Evolutionary conservation across 35 echinoderm and acorn worm genomes (phyloP).

Genomic region (Anneissia japonica): DNA sequence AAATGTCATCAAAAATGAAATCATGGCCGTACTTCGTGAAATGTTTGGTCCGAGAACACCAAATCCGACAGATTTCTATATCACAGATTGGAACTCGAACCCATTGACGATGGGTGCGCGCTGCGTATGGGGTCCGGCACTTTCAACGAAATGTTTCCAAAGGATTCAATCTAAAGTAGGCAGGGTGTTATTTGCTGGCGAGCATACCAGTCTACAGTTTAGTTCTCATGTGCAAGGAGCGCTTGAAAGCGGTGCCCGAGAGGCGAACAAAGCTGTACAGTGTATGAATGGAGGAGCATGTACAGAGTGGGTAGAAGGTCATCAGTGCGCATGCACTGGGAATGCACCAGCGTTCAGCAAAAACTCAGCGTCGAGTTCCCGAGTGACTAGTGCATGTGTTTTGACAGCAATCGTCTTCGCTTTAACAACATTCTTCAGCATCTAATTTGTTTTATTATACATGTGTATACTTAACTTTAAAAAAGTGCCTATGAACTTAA

Average conservation of each 20-base stretch:
- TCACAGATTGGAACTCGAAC: neutral
- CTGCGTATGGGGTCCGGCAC: neutral
- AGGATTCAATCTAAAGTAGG: conserved; percentile 3
- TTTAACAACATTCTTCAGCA: neutral
- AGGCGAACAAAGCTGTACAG: neutral
- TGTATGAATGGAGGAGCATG: conserved; percentile 20
- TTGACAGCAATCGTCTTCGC: neutral
- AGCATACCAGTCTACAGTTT: neutral
- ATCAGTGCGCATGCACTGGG: conserved; percentile 8
- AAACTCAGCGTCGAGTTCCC: neutral
- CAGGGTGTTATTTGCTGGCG: neutral
- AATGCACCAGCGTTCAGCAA: neutral
- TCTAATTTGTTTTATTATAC: neutral
- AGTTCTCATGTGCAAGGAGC: neutral
- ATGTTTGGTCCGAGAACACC: neutral
- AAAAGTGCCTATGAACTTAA: no score
- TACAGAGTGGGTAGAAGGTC: conserved; percentile 11
- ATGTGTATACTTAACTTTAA: no score
- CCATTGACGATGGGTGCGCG: neutral
- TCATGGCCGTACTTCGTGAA: neutral
- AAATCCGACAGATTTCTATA: neutral
- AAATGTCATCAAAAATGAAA: neutral
- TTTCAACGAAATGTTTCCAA: neutral
- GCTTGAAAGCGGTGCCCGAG: neutral
- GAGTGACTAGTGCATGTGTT: neutral